Base-by-base conservation (phyloP, 2,888 invertebrate genomes). In the Acanthococcus lagerstroemiae region DNA sequence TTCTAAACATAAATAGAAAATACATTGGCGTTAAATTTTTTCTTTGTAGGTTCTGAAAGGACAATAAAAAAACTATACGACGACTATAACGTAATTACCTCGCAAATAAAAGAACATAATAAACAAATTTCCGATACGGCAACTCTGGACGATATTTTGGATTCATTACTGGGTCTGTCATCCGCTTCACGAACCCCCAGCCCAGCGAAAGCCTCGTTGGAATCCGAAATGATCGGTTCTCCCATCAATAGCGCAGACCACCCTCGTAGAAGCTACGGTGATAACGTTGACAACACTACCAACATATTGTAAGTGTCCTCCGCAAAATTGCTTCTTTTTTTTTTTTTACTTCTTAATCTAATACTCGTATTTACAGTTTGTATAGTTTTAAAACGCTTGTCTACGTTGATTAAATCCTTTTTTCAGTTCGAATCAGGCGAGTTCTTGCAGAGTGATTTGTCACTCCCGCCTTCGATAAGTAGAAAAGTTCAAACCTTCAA, bases 121-220 rank as follows among this genome's bases (percentile, higher is more conserved):
- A 58, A 58, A 58, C 48, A 27, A 61, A 61, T 50, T 26, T 86
- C 87, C 56, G 85, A 87, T 74, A 88, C 88, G 72, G 88, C 91
- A 68, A 94, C 93, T 71, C 81, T 94, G 76, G 93, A 94, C 81
- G 93, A 94, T 81, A 93, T 94, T 71, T 82, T 94, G 78, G 91
- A 94, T 78, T 90, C 92, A 71, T 84, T 94, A 72, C 84, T 94
- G 78, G 90, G 92, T 75, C 83, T 91, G 75, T 65, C 65, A 45
- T 25, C 55, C 22, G 21, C 65, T 3, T 46, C 65, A 45, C 37
- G 65, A 55, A 65, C 55, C 55, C 65, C 65, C 7, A 65, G 65
- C 27, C 65, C 65, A 30, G 67, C 60, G 46, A 60, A 67, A 67
- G 26, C 63, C 60, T 61, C 67, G 69, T 66, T 55, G 71, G 65